phyloP scores from a whole-genome alignment of 2,113 vertebrate genomes.

The Xyrauchen texanus region DNA sequence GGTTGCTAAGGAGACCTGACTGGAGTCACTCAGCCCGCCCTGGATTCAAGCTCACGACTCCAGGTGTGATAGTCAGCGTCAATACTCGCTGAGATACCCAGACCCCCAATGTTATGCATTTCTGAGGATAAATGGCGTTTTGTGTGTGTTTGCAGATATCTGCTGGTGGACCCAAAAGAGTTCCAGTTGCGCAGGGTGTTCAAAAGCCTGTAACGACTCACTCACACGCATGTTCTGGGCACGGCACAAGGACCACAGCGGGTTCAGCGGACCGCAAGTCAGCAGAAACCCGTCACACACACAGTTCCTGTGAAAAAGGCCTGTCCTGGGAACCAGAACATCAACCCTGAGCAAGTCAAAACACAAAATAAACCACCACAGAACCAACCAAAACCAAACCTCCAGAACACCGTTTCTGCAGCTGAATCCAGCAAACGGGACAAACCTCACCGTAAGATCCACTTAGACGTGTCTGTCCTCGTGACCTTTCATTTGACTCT shows the following conservation, averaged over 20 bases:
- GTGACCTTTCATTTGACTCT: too few species aligned
- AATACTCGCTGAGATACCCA: too few species aligned
- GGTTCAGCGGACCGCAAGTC: conserved; percentile 65
- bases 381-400: conserved; percentile 49
- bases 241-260: conserved; percentile 80
- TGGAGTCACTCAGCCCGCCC: too few species aligned
- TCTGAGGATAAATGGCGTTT: neutral
- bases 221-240: conserved; percentile 74
- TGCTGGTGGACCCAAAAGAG: conserved; percentile 75
- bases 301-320: conserved; percentile 52
- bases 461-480: too few species aligned
- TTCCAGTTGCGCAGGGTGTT: conserved; percentile 71
- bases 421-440: conserved; percentile 61
- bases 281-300: conserved; percentile 56
- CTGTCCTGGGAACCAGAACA: conserved; percentile 59
- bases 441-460: conserved; percentile 65
- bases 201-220: conserved; percentile 50
- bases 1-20: too few species aligned
- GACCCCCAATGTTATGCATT: too few species aligned
- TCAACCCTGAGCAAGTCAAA: conserved; percentile 48
- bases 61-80: too few species aligned
- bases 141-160: conserved; percentile 64
- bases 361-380: conserved; percentile 33
- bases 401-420: neutral
- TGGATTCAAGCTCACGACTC: too few species aligned